These are phyloP conservation scores for Bradypodion ventrale DNA, from an alignment of 2,797 vertebrate genomes.

Conservation along the genomic window DNA sequence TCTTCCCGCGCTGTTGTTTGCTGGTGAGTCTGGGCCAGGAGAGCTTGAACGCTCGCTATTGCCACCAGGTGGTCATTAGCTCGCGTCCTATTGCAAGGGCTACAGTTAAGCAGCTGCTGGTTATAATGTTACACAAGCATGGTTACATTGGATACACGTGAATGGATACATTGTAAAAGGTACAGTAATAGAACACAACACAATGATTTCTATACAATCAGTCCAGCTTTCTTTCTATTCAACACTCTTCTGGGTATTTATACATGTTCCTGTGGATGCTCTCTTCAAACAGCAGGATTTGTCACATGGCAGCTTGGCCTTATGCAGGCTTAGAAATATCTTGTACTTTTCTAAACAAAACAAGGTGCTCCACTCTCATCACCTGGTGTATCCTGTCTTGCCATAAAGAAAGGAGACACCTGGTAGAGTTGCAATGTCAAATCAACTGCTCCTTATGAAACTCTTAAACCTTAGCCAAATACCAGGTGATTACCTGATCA, in stretches of 20 bases:
- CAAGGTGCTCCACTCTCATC: neutral
- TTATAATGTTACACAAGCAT: too few species aligned
- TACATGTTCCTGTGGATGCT: conserved; percentile 40
- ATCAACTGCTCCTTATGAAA: conserved; percentile 22
- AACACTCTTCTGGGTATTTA: conserved; percentile 11
- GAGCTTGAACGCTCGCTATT: too few species aligned
- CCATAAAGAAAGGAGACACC: conserved; percentile 31
- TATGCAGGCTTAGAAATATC: conserved; percentile 30
- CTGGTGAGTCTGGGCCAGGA: too few species aligned
- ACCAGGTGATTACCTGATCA: neutral
- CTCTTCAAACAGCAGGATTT: conserved; percentile 49
- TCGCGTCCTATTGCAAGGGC: too few species aligned
- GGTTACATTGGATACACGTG: too few species aligned
- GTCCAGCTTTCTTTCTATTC: conserved; percentile 47
- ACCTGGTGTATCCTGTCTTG: conserved; percentile 36
- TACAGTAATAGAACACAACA: too few species aligned
- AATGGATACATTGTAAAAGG: too few species aligned
- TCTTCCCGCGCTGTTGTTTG: too few species aligned
- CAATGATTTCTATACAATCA: conserved; percentile 35
- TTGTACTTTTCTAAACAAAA: conserved; percentile 54
- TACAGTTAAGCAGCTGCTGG: too few species aligned
- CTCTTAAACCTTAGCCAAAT: neutral
- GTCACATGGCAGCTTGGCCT: conserved; percentile 33
- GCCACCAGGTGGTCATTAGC: too few species aligned
- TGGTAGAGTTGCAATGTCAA: conserved; percentile 3